Percentiles rank a stretch among this genome's conserved stretches.
Conservation (phyloP, 1,140 invertebrate genomes). For the Neuroterus valhalla region DNA sequence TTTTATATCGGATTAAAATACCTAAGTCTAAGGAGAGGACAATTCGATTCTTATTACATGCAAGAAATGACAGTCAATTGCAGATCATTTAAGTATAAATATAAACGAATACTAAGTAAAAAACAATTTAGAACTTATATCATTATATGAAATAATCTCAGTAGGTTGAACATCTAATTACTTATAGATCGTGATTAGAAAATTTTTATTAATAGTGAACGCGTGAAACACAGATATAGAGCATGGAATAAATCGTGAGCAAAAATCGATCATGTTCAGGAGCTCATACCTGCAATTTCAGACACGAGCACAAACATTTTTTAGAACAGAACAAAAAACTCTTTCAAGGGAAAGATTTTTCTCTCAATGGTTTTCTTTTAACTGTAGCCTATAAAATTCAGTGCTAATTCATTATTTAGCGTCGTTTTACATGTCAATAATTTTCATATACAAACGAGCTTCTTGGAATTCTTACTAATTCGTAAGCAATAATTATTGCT, state of each 20-base stretch:
- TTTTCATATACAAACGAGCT: constrained; percentile 34
- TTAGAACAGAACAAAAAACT: background rate
- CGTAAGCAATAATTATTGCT: constrained; percentile 17
- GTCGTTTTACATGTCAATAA: constrained; percentile 11
- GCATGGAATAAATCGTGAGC: constrained; percentile 35
- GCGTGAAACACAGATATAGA: constrained; percentile 3
- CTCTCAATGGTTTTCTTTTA: background rate
- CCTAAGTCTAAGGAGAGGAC: background rate
- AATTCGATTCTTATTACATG: background rate
- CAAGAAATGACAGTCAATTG: background rate
- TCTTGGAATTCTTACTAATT: constrained; percentile 6
- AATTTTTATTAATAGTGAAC: background rate
- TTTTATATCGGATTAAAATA: background rate
- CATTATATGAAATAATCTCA: too few relatives aligned
- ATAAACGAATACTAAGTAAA: constrained; percentile 39
- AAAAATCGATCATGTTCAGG: constrained; percentile 16
- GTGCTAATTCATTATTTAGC: constrained; percentile 16
- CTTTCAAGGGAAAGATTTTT: background rate
- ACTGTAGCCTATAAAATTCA: constrained; percentile 16
- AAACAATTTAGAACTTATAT: constrained; percentile 41
- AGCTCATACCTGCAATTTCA: background rate
- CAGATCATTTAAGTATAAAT: background rate
- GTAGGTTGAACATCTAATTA: too few relatives aligned
- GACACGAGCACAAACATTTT: background rate
- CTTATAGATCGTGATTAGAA: too few relatives aligned